phyloP scores from a whole-genome alignment of 2,888 invertebrate genomes.

The Ennomos erosarius region DNA sequence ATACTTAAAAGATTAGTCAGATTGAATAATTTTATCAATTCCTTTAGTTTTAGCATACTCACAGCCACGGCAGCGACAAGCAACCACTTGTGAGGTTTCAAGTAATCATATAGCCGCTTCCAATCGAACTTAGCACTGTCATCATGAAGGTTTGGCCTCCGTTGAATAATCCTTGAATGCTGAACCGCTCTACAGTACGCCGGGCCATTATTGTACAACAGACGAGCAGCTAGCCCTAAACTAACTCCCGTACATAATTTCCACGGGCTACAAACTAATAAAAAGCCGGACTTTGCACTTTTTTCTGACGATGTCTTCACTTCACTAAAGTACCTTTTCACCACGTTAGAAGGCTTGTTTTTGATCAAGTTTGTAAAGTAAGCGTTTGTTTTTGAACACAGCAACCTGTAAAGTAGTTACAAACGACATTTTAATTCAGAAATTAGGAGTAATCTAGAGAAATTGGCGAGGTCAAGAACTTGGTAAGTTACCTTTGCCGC shows the following conservation, averaged over 20 bases:
- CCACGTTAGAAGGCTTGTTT: slow-evolving; percentile 60
- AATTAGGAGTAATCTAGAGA: slow-evolving; percentile 1
- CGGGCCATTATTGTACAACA: slow-evolving; percentile 76
- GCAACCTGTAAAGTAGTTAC: slow-evolving; percentile 60
- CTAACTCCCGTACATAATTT: slow-evolving; percentile 77
- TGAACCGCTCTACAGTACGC: slow-evolving; percentile 87
- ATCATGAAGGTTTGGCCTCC: slow-evolving; percentile 75
- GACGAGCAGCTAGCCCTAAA: slow-evolving; percentile 68
- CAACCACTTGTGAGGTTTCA: slow-evolving; percentile 91
- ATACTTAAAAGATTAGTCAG: no score
- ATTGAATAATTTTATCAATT: neutral
- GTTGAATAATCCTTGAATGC: slow-evolving; percentile 84
- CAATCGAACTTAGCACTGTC: slow-evolving; percentile 90
- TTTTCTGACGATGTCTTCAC: slow-evolving; percentile 58
- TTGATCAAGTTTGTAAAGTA: slow-evolving; percentile 63
- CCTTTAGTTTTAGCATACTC: slow-evolving; percentile 63
- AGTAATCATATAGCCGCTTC: slow-evolving; percentile 89
- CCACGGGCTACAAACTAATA: slow-evolving; percentile 72
- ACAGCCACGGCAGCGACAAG: slow-evolving; percentile 92
- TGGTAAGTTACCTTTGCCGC: slow-evolving; percentile 65
- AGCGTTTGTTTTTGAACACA: slow-evolving; percentile 60
- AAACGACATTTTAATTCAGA: slow-evolving; percentile 4
- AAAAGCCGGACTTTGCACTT: slow-evolving; percentile 57
- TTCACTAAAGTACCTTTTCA: slow-evolving; percentile 64
- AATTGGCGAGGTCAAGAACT: slow-evolving; percentile 3